Evolutionary conservation across 2,113 vertebrate genomes (phyloP).

Genomic region (Ondatra zibethicus): DNA sequence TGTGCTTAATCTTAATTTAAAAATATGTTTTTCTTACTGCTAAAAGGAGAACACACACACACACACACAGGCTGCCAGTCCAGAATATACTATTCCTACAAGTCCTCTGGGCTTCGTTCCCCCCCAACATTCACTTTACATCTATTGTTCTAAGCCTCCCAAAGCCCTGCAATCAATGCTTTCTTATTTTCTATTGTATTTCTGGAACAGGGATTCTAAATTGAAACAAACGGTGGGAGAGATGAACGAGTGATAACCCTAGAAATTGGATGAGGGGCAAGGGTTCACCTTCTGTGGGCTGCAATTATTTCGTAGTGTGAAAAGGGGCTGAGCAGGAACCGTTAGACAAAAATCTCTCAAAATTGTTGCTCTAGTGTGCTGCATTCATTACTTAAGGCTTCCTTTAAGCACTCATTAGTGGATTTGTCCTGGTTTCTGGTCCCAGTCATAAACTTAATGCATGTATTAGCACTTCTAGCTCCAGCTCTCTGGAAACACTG

Average conservation of each 20-base stretch:
- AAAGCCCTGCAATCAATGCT: neutral
- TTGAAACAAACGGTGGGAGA: neutral
- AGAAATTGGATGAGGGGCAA: neutral
- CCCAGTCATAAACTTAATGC: neutral
- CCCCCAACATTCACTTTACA: neutral
- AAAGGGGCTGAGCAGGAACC: neutral
- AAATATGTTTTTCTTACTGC: neutral
- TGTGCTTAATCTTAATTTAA: neutral
- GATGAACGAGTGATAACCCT: neutral
- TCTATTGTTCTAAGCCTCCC: neutral
- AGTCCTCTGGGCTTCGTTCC: neutral
- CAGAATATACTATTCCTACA: neutral
- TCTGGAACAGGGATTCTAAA: neutral
- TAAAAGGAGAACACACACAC: neutral
- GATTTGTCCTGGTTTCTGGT: neutral
- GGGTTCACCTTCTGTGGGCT: neutral
- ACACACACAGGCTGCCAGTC: neutral
- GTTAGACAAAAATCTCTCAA: neutral
- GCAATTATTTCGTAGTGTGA: neutral
- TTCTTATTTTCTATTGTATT: conserved; percentile 2
- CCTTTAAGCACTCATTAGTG: neutral
- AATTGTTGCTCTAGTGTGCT: too few relatives aligned
- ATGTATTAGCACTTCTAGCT: neutral
- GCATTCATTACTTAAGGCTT: neutral
- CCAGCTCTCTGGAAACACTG: neutral